Percentiles rank a stretch among this genome's conserved stretches.
Conservation (phyloP, 2,113 vertebrate genomes). For the Erinaceus europaeus region DNA sequence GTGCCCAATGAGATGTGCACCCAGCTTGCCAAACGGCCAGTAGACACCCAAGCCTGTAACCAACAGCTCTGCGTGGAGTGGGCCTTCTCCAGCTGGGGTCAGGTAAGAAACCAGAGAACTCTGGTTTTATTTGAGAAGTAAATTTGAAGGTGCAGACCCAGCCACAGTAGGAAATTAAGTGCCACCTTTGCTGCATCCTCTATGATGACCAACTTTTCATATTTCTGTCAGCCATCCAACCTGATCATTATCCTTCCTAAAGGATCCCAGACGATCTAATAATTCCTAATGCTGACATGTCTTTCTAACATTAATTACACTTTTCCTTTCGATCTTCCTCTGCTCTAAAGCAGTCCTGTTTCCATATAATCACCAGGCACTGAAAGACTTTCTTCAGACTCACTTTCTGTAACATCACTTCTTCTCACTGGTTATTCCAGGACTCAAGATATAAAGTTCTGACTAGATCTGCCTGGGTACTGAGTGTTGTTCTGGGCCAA, state of each 20-base stretch:
- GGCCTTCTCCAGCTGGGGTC: constrained; percentile 88
- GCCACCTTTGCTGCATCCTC: not conserved
- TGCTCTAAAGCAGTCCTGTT: not conserved
- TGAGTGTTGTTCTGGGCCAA: not conserved
- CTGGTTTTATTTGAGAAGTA: not conserved
- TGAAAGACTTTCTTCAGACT: not conserved
- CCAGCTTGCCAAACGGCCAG: constrained; percentile 83
- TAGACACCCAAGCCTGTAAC: constrained; percentile 88
- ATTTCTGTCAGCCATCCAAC: not conserved
- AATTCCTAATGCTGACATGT: not conserved
- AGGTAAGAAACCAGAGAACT: constrained; percentile 82
- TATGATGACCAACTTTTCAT: not conserved
- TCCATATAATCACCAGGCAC: not conserved
- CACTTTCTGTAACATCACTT: not conserved
- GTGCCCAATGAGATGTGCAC: constrained; percentile 80
- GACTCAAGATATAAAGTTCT: not conserved
- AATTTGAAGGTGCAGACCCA: not conserved
- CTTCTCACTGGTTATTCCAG: not conserved
- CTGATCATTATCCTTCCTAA: not conserved
- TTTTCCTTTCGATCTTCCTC: not conserved
- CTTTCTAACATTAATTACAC: too few species aligned
- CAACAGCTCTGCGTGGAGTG: constrained; percentile 89
- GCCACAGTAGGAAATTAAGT: not conserved
- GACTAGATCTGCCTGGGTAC: not conserved
- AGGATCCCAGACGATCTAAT: not conserved